phyloP scores from a whole-genome alignment of 2,797 vertebrate species.

The Picus viridis region DNA sequence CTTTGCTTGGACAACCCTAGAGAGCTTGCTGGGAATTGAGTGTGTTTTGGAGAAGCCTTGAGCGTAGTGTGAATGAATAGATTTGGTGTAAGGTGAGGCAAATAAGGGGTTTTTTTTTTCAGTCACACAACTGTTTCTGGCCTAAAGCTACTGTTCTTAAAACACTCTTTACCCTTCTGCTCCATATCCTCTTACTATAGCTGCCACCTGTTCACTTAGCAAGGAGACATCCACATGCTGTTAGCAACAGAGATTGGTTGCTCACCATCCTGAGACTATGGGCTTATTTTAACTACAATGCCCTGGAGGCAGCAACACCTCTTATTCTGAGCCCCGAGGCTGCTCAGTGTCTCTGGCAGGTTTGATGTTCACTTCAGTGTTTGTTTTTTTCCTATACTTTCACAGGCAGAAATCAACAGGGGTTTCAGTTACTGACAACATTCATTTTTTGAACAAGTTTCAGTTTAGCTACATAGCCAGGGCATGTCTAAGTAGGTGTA shows the following conservation, averaged over 20 bases:
- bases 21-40: background rate
- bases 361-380: rapidly evolving
- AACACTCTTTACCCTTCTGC: background rate
- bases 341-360: background rate
- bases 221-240: rapidly evolving
- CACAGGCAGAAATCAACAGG: background rate
- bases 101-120: background rate
- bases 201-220: background rate
- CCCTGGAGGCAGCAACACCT: background rate
- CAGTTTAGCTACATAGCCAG: background rate
- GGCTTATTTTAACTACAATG: background rate
- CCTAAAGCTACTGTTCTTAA: background rate
- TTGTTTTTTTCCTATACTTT: background rate
- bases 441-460: background rate
- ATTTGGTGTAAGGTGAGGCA: background rate
- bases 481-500: background rate
- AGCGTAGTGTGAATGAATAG: background rate
- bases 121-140: background rate
- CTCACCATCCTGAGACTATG: background rate
- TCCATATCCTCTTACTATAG: background rate
- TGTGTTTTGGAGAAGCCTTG: background rate
- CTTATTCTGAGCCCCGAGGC: background rate
- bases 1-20: background rate
- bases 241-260: background rate
- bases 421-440: background rate